These are phyloP conservation scores for Epiblema foenella DNA, from an alignment of 2,888 invertebrate species.

Conservation along the genomic window DNA sequence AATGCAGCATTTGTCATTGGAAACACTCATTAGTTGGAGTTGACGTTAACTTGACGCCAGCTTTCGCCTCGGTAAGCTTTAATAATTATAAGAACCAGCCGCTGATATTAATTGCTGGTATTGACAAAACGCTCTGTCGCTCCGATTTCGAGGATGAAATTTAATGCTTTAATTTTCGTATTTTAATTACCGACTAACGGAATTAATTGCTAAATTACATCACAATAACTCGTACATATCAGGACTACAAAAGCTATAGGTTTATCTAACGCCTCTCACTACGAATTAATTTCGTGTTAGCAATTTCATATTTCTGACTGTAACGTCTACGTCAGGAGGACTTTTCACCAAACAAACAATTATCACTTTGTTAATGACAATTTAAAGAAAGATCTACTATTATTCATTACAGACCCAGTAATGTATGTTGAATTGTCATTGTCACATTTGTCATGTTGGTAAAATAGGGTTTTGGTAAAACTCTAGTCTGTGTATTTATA, in stretches of 20 bases:
- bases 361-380: too few species aligned
- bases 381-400: too few species aligned
- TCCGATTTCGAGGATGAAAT: constrained; percentile 53
- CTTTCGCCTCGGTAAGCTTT: constrained; percentile 74
- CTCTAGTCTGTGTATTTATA: neutral
- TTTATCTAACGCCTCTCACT: too few species aligned
- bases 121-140: constrained; percentile 72
- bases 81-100: constrained; percentile 77
- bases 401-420: too few species aligned
- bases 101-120: constrained; percentile 78
- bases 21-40: constrained; percentile 78
- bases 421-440: too few species aligned
- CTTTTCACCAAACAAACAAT: too few species aligned
- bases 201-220: constrained; percentile 35
- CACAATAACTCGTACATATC: constrained; percentile 1
- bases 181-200: constrained; percentile 41
- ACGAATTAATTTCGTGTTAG: too few species aligned
- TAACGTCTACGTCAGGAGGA: too few species aligned
- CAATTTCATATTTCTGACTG: too few species aligned
- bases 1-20: constrained; percentile 79
- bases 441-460: too few species aligned
- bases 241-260: neutral
- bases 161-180: constrained; percentile 40
- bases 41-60: constrained; percentile 81
- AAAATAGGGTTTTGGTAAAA: too few species aligned